Evolutionary conservation across 2,797 vertebrate genomes (phyloP), one percentile per base, ranked within the genome.

Genomic region (Brachymystax lenok): DNA sequence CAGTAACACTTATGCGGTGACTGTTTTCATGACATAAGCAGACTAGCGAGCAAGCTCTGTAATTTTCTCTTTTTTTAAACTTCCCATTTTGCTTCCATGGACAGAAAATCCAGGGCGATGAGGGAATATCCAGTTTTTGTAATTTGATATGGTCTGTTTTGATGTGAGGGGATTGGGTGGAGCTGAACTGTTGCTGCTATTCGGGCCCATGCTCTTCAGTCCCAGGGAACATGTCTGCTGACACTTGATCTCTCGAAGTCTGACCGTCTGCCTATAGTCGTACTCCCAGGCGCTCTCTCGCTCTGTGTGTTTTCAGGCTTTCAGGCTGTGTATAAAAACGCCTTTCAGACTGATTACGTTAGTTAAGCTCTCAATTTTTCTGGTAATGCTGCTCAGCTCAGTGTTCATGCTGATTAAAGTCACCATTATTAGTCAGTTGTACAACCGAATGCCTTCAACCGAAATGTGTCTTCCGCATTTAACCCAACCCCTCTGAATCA

Each of bases 61-160:
- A 89, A 92, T 92, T 92, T 91, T 90, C 90, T 87, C 77, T 74
- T 77, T 80, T 88, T 86, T 79, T 28, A 80, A 81, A 83, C 82
- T 87, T 88, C 84, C 80, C 50, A 14, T 92, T 90, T 88, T 88
- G 85, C 83, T 82, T 75, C 74, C 6, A 77, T 91, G 71, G 73
- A 81, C 88, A 88, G 82, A 88, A 24, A 89, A 86, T 21, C 87
- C 81, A 82, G 73, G 69, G 89, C 74, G 71, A 82, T 83, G 89
- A 88, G 86, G 86, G 85, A 85, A 89, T 89, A 82, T 86, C 88
- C 84, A 16, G 80, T 73, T 80, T 73, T 74, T 52, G 75, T 74
- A 50, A 24, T 30, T 70, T 52, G 52, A 82, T 66, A 74, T 27
- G 77, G 3, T 79, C 82, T 75, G 27, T 69, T 21, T 74, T 30